Evolutionary conservation across 2,113 vertebrate genomes (phyloP), one percentile per base, ranked within the genome.

Genomic region (Agelaius tricolor): DNA sequence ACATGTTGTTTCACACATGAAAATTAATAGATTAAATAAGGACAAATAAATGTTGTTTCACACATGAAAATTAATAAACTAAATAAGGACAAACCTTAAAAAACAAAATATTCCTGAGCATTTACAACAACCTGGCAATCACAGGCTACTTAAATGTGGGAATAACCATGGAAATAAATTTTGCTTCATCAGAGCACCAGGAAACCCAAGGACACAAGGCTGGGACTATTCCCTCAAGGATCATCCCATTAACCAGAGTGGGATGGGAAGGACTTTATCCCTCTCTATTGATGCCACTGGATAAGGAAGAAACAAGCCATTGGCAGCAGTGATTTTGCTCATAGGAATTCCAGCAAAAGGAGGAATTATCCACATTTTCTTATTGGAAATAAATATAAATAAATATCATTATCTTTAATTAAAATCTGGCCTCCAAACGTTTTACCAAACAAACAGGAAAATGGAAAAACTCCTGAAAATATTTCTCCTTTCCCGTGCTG

Each of bases 381-480:
- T 2, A 8, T 0, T 9, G 46, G 8, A 44, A 51, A 61, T 10
- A 26, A 55, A 31, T 33, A 9, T 8, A 26, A 55, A 31, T 33
- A 7, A 55, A 17, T 9, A 5, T 1, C 5, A 22, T 27, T 19
- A 16, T 9, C 19, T 44, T 30, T 13, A 20, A 49, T 3, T 19
- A 24, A 74, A 90, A 62, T 5, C 21, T 33, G 3, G 8, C 24
- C 63, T 17, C 41, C n/a, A 9, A 9, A 0, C 0, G 0, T 27
- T 65, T 61, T 14, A 13, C 23, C 3, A 57, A 55, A n/a, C 5
- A 59, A 51, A 35, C 2, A 28, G 13, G 21, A 39, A 72, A 49
- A 43, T 3, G 4, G 31, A 61, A 58, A 4, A 57, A 35, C 0
- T 16, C 8, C 1, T 6, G 27, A 6, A 20, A 51, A 10, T 15